Evolutionary conservation across 2,888 invertebrate genomes (phyloP).

Genomic region (Drepana falcataria): DNA sequence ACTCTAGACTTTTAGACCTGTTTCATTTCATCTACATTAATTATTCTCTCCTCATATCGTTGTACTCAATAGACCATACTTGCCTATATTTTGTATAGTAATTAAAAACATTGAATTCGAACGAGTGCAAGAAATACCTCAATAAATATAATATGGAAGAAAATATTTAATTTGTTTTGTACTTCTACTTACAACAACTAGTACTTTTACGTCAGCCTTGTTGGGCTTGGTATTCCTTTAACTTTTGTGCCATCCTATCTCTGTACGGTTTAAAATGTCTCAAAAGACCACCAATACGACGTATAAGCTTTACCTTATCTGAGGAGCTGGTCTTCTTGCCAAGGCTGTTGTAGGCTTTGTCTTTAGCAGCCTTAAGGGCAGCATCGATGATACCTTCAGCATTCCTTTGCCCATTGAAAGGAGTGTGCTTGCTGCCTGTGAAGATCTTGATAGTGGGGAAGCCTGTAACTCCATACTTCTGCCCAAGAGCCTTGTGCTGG

Average conservation of each 20-base stretch:
- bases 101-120: too few relatives aligned
- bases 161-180: neutral
- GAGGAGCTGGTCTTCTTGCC: slow-evolving; percentile 78
- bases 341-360: slow-evolving; percentile 84
- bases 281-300: neutral
- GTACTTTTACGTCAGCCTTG: neutral
- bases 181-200: neutral
- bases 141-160: neutral
- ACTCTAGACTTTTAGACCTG: too few relatives aligned
- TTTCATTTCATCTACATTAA: too few relatives aligned
- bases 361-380: slow-evolving; percentile 86
- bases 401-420: slow-evolving; percentile 90
- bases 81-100: too few relatives aligned
- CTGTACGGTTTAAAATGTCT: neutral
- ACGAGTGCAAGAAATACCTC: neutral
- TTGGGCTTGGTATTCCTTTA: neutral
- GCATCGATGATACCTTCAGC: slow-evolving; percentile 92
- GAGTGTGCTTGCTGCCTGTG: slow-evolving; percentile 90
- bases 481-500: slow-evolving; percentile 88
- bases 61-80: too few relatives aligned
- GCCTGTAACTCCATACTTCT: slow-evolving; percentile 90
- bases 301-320: slow-evolving; percentile 53
- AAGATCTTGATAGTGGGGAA: slow-evolving; percentile 99
- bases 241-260: neutral
- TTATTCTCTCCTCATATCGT: too few relatives aligned